Evolutionary conservation across 2,888 invertebrate genomes (phyloP).

Genomic region (Crepidodera aurea): DNA sequence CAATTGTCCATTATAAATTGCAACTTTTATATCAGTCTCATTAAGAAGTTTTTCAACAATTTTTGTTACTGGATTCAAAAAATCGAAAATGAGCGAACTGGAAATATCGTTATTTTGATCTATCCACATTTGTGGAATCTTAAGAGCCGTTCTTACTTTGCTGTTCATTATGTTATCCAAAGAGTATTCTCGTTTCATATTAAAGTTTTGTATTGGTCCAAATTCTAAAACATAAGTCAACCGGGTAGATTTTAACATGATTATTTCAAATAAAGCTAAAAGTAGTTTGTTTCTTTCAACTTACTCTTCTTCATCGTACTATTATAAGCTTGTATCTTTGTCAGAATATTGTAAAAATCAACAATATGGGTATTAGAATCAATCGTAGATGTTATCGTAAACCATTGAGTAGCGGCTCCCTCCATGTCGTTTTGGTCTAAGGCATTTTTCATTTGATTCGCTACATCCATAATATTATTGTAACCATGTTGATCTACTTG

Average conservation of each 20-base stretch:
- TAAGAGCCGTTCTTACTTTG: conserved; percentile 71
- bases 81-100: conserved; percentile 68
- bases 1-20: conserved; percentile 80
- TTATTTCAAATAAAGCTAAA: no score
- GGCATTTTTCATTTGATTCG: conserved; percentile 46
- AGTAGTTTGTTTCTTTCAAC: neutral
- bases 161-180: conserved; percentile 72
- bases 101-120: conserved; percentile 64
- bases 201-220: neutral
- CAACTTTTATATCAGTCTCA: conserved; percentile 72
- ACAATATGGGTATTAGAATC: conserved; percentile 20
- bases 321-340: neutral
- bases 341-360: neutral
- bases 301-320: neutral
- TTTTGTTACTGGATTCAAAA: conserved; percentile 75
- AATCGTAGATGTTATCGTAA: conserved; percentile 32
- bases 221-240: neutral
- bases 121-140: conserved; percentile 63
- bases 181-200: no score
- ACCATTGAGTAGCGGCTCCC: conserved; percentile 66
- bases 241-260: no score
- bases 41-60: conserved; percentile 75
- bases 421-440: conserved; percentile 65
- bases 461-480: conserved; percentile 33
- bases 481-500: conserved; percentile 40